Evolutionary conservation across 2,888 invertebrate species (phyloP).

Genomic region (Heliconius sara): DNA sequence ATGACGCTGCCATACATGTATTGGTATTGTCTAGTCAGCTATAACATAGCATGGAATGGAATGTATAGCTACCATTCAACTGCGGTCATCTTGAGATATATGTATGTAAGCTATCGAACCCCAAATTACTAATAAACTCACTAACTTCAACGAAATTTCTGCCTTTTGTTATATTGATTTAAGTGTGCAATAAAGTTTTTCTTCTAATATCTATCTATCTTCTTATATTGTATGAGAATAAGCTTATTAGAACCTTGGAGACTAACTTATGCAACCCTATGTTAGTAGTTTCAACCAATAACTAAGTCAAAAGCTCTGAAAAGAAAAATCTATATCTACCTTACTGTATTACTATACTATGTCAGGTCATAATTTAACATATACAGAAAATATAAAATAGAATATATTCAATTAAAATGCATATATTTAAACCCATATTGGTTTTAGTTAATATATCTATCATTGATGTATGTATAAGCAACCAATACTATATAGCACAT

Average conservation of each 20-base stretch:
- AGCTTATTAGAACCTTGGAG: neutral
- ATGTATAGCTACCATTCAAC: neutral
- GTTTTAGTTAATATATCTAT: neutral
- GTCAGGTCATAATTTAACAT: neutral
- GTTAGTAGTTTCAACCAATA: neutral
- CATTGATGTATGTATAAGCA: conserved; percentile 10
- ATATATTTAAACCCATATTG: neutral
- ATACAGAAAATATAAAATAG: no score
- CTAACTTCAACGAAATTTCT: neutral
- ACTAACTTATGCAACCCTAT: neutral
- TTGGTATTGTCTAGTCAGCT: conserved; percentile 9
- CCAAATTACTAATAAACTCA: neutral
- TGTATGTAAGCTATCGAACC: neutral
- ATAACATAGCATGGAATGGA: neutral
- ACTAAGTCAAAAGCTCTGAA: neutral
- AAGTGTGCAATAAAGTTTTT: neutral
- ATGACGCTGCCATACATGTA: neutral
- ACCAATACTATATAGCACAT: conserved; percentile 7
- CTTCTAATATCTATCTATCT: neutral
- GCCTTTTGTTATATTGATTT: no score
- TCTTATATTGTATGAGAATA: neutral
- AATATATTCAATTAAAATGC: no score
- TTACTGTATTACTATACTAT: no score
- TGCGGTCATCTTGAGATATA: conserved; percentile 11
- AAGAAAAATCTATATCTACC: neutral